Evolutionary conservation across 2,113 vertebrate species (phyloP).

Genomic region (Motacilla alba): DNA sequence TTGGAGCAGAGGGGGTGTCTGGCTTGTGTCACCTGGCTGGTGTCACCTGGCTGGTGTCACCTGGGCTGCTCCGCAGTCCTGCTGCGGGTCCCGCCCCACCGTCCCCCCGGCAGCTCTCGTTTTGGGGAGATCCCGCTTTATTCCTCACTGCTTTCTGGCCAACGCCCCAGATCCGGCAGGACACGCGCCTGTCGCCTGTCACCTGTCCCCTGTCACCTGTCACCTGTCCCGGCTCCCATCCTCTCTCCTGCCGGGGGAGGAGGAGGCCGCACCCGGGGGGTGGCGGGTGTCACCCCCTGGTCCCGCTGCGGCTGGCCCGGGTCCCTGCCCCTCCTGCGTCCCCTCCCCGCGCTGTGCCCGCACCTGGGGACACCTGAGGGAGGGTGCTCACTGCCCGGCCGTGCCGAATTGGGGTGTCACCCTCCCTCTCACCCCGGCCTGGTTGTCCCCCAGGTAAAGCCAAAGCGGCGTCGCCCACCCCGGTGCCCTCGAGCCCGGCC

Average conservation of each 20-base stretch:
- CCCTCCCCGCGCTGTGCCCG: neutral
- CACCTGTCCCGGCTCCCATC: neutral
- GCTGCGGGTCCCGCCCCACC: neutral
- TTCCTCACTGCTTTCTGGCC: neutral
- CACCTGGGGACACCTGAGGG: neutral
- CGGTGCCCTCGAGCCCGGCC: neutral
- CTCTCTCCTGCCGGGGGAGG: neutral
- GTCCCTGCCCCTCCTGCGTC: neutral
- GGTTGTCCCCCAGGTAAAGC: neutral
- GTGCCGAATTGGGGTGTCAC: neutral
- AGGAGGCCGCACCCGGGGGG: neutral
- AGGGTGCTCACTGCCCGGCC: neutral
- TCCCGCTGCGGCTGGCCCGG: neutral
- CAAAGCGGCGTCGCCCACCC: neutral
- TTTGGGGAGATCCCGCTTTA: neutral
- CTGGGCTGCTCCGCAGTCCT: neutral
- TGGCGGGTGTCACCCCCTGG: neutral
- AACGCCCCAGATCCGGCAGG: neutral
- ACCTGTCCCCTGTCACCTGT: no score
- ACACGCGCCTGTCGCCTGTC: neutral
- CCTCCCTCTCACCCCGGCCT: rapidly evolving
- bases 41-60: no score
- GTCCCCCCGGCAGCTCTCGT: no score
- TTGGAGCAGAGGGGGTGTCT: neutral
- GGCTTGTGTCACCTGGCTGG: no score